Evolutionary conservation across 2,888 invertebrate species (phyloP).

Genomic region (Trichogramma dendrolimi): DNA sequence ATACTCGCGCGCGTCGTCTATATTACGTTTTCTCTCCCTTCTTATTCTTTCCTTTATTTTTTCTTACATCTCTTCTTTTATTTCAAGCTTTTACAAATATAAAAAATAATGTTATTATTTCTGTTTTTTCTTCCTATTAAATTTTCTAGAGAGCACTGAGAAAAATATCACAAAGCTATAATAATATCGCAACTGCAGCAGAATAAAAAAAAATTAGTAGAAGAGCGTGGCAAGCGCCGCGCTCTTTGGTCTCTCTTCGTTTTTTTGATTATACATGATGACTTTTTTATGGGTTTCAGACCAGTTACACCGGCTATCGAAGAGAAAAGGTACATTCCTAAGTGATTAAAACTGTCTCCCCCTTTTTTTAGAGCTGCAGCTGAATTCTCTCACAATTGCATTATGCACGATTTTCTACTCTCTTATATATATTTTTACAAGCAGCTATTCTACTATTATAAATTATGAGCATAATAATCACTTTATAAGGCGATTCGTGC

Average conservation of each 20-base stretch:
- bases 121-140: not conserved
- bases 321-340: conserved; percentile 38
- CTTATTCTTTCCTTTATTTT: too few relatives aligned
- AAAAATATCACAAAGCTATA: conserved; percentile 10
- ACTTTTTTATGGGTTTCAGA: conserved; percentile 37
- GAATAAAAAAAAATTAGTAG: not conserved
- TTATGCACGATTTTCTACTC: conserved; percentile 36
- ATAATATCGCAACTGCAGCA: not conserved
- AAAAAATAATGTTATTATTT: not conserved
- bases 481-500: too few relatives aligned
- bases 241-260: not conserved
- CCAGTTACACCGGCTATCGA: conserved; percentile 41
- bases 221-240: not conserved
- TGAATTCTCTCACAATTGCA: conserved; percentile 12
- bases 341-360: conserved; percentile 16
- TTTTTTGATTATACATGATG: conserved; percentile 23
- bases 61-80: too few relatives aligned
- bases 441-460: not conserved
- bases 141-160: not conserved
- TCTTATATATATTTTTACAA: conserved; percentile 6
- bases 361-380: conserved; percentile 20
- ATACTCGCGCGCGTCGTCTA: too few relatives aligned
- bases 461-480: too few relatives aligned
- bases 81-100: not conserved
- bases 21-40: too few relatives aligned